Conservation (phyloP, 2,888 invertebrate genomes). For the Zelleria hepariella region DNA sequence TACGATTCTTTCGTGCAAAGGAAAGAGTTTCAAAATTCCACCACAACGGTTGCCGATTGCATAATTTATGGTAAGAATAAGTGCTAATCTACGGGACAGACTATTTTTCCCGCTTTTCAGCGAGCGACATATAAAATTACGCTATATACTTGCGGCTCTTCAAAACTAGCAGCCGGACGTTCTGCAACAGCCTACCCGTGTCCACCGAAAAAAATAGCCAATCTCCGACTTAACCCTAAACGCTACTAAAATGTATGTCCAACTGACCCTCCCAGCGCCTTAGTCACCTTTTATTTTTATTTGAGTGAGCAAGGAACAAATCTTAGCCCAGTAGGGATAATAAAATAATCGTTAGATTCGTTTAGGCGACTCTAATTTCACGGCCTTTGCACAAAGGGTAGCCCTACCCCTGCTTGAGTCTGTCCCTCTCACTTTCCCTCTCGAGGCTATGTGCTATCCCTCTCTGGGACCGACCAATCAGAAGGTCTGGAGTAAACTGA, state of each 20-base stretch:
- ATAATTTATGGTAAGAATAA: too few species aligned
- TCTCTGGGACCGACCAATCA: constrained; percentile 43
- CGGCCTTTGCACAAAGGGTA: constrained; percentile 67
- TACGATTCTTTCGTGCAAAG: too few species aligned
- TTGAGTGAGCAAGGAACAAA: constrained; percentile 72
- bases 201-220: constrained; percentile 20
- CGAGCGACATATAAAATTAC: too few species aligned
- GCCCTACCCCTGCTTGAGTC: constrained; percentile 35
- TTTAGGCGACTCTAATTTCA: constrained; percentile 72
- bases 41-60: too few species aligned
- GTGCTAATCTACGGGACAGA: too few species aligned
- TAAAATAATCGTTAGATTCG: constrained; percentile 73
- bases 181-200: not conserved
- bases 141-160: too few species aligned
- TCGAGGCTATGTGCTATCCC: constrained; percentile 22
- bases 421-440: constrained; percentile 27
- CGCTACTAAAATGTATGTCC: constrained; percentile 55
- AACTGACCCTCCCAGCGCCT: constrained; percentile 63
- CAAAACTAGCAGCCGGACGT: not conserved
- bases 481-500: constrained; percentile 34
- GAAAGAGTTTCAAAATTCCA: too few species aligned
- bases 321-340: constrained; percentile 71
- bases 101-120: too few species aligned
- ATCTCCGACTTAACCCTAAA: constrained; percentile 47
- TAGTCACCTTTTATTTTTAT: constrained; percentile 72